Conservation (phyloP, 1,140 invertebrate species). For the Brachystomella parvula region DNA sequence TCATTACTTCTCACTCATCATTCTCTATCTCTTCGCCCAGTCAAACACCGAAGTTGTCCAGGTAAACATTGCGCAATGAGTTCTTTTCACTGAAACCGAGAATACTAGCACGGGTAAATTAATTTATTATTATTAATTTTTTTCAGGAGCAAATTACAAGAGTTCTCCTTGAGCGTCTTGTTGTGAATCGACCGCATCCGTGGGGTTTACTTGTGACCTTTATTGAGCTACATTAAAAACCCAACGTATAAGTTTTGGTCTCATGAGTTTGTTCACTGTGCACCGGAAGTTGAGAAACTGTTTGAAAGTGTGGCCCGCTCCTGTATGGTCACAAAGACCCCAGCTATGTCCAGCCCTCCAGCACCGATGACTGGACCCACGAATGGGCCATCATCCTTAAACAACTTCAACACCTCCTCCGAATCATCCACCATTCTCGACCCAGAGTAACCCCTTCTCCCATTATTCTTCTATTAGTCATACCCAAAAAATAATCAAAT, state of each 20-base stretch:
- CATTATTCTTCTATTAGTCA: not conserved
- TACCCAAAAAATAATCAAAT: not conserved
- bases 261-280: constrained; percentile 98
- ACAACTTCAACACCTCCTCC: constrained; percentile 2
- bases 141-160: constrained; percentile 48
- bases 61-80: constrained; percentile 39
- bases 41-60: constrained; percentile 95
- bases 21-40: constrained; percentile 95
- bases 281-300: constrained; percentile 96
- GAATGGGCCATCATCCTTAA: constrained; percentile 20
- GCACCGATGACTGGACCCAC: constrained; percentile 9
- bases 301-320: constrained; percentile 90
- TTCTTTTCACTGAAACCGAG: not conserved
- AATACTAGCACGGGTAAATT: not conserved
- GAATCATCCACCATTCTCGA: not conserved
- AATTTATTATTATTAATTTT: constrained; percentile 19
- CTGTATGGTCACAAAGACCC: constrained; percentile 60
- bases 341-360: constrained; percentile 6
- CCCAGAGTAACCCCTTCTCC: not conserved
- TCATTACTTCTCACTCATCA: constrained; percentile 96
- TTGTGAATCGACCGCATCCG: constrained; percentile 96
- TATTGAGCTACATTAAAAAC: constrained; percentile 98
- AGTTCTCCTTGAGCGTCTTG: constrained; percentile 89
- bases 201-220: constrained; percentile 99
- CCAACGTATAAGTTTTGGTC: constrained; percentile 98